Percentiles rank a stretch among this genome's conserved stretches.
Conservation (phyloP, 2,113 vertebrate genomes). For the Daphoenositta chrysoptera region DNA sequence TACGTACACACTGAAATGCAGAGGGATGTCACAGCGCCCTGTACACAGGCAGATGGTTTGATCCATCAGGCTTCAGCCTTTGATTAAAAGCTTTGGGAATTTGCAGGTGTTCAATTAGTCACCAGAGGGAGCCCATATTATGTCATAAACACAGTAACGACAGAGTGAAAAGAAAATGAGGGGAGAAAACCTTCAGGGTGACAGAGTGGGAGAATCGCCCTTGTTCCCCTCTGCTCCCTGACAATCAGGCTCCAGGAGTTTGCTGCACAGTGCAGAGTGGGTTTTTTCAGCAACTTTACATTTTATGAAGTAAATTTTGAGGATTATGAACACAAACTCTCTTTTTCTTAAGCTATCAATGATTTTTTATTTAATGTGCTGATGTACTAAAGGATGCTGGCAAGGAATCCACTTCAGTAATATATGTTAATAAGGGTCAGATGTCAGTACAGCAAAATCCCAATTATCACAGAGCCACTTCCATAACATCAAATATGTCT, state of each 20-base stretch:
- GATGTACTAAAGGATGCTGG: background rate
- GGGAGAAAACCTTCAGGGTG: background rate
- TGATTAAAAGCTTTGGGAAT: conserved; percentile 57
- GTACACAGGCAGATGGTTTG: background rate
- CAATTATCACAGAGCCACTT: background rate
- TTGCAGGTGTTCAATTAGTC: conserved; percentile 74
- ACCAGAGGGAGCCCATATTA: conserved; percentile 76
- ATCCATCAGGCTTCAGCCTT: background rate
- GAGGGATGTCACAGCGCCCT: background rate
- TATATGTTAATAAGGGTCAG: background rate
- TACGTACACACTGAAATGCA: background rate
- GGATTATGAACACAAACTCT: background rate
- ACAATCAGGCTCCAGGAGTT: background rate
- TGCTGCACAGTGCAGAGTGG: background rate
- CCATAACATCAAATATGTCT: background rate
- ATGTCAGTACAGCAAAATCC: background rate
- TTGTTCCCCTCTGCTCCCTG: background rate
- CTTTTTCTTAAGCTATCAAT: background rate
- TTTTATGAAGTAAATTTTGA: background rate
- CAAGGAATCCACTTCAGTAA: background rate
- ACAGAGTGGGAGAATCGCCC: background rate
- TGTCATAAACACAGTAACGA: conserved; percentile 39
- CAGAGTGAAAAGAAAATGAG: background rate
- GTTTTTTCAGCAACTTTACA: background rate
- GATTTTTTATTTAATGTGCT: background rate